phyloP scores from a whole-genome alignment of 2,888 invertebrate genomes.

The Dasypolia templi region DNA sequence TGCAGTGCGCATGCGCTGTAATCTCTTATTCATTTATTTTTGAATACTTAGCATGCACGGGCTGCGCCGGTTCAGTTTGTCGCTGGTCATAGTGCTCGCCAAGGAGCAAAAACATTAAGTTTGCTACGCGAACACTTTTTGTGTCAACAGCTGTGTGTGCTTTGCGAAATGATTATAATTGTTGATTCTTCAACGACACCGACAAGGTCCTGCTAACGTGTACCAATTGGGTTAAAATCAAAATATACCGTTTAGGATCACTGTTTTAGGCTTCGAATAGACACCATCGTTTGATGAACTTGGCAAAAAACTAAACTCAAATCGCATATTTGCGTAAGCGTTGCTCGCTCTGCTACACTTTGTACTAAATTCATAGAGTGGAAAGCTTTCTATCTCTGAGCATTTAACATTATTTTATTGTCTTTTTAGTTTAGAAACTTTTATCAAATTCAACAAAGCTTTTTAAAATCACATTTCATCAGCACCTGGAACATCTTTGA shows the following conservation, averaged over 20 bases:
- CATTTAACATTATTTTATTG: neutral
- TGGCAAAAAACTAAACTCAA: slow-evolving; percentile 28
- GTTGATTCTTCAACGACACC: slow-evolving; percentile 56
- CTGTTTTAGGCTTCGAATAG: slow-evolving; percentile 10
- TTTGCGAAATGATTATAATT: slow-evolving; percentile 60
- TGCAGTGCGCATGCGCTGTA: slow-evolving; percentile 16
- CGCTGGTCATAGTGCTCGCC: neutral
- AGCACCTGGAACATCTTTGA: slow-evolving; percentile 8
- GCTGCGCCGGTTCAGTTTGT: slow-evolving; percentile 11
- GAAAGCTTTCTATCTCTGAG: slow-evolving; percentile 22
- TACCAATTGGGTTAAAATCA: slow-evolving; percentile 27
- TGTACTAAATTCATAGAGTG: slow-evolving; percentile 15
- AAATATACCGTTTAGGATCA: slow-evolving; percentile 34
- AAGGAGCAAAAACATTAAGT: slow-evolving; percentile 31
- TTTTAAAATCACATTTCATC: slow-evolving; percentile 1
- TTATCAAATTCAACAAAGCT: slow-evolving; percentile 16
- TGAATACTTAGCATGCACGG: slow-evolving; percentile 17
- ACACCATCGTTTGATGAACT: slow-evolving; percentile 26
- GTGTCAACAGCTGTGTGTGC: slow-evolving; percentile 43
- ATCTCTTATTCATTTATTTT: slow-evolving; percentile 45
- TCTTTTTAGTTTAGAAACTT: slow-evolving; percentile 11
- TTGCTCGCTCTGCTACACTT: slow-evolving; percentile 42
- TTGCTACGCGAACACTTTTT: slow-evolving; percentile 60
- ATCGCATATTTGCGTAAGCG: neutral
- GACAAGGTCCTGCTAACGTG: slow-evolving; percentile 48